Evolutionary conservation across 2,797 vertebrate species (phyloP), one percentile per base, ranked within the genome.

Genomic region (Acipenser oxyrinchus): DNA sequence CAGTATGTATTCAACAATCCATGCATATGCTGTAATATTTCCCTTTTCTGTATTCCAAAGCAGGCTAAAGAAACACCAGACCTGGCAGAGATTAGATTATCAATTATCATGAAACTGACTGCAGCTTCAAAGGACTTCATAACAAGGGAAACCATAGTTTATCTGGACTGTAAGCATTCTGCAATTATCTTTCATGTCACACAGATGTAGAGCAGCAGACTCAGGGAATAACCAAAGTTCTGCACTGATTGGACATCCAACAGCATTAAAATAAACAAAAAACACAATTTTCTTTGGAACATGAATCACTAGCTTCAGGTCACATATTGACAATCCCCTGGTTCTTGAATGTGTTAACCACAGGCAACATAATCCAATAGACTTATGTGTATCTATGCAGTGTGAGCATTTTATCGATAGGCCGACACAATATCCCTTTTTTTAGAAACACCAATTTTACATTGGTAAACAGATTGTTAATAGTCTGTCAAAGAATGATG

Each of bases 51-150:
- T 76, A 69, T 82, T 81, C 79, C 74, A 80, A 74, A 74, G 67
- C 72, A 82, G 77, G 48, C 67, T 74, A 69, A 23, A 62, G 63
- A 67, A 75, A 72, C 64, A 66, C 65, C 70, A 78, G 69, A 69
- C 84, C 62, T 51, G 70, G 73, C 73, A 67, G 71, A 83, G 89
- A 90, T 88, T 88, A 87, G 83, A 83, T 88, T 88, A 86, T 86
- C 84, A 83, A 76, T 83, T 84, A 87, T 84, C 84, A 76, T 67
- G 76, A 83, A 84, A 82, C 81, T 74, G 83, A 85, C 84, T 87
- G 85, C 72, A 68, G 82, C 86, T 87, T 91, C 88, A 90, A 89
- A 90, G 82, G 73, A 73, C 76, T 73, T 18, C 66, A 65, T 68
- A 75, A 75, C 73, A 74, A 75, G 81, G 78, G 83, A 85, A 84